Percentiles rank a stretch among this genome's conserved stretches.
phyloP scores from a whole-genome alignment of 1,140 invertebrate species.

The Hyles vespertilio region DNA sequence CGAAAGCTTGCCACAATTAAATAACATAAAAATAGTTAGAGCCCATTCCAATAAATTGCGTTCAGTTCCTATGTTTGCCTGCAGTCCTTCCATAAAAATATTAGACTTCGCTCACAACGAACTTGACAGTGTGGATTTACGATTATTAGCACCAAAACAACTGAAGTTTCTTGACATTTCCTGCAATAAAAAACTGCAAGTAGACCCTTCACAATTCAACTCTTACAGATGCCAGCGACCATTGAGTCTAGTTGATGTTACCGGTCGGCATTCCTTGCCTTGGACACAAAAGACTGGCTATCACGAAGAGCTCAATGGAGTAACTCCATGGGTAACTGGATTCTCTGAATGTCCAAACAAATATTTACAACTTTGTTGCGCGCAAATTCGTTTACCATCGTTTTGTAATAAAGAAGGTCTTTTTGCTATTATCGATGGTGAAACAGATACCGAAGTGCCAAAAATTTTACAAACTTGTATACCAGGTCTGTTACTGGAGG shows the following conservation, averaged over 20 bases:
- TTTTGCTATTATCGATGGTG: constrained; percentile 88
- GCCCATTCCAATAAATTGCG: constrained; percentile 89
- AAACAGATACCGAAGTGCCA: constrained; percentile 81
- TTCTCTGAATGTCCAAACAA: constrained; percentile 90
- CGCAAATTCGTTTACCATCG: constrained; percentile 84
- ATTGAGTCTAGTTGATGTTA: constrained; percentile 88
- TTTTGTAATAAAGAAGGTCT: constrained; percentile 88
- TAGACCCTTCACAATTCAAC: constrained; percentile 88
- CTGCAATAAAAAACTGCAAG: constrained; percentile 86
- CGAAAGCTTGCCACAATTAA: constrained; percentile 83
- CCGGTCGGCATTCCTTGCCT: constrained; percentile 83
- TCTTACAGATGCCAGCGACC: constrained; percentile 85
- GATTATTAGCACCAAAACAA: constrained; percentile 85
- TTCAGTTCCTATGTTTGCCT: constrained; percentile 84
- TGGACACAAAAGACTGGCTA: constrained; percentile 78
- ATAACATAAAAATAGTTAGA: constrained; percentile 84
- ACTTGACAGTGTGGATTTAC: constrained; percentile 85
- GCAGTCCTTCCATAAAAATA: constrained; percentile 84
- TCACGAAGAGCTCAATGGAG: constrained; percentile 74
- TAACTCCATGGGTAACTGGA: constrained; percentile 85
- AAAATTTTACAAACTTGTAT: constrained; percentile 83
- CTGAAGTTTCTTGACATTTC: constrained; percentile 90
- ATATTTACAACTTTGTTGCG: constrained; percentile 82
- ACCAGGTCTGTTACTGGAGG: constrained; percentile 85
- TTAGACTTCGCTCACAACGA: constrained; percentile 91